These are phyloP conservation scores for Garra rufa DNA, from an alignment of 2,113 vertebrate species.

Conservation along the genomic window DNA sequence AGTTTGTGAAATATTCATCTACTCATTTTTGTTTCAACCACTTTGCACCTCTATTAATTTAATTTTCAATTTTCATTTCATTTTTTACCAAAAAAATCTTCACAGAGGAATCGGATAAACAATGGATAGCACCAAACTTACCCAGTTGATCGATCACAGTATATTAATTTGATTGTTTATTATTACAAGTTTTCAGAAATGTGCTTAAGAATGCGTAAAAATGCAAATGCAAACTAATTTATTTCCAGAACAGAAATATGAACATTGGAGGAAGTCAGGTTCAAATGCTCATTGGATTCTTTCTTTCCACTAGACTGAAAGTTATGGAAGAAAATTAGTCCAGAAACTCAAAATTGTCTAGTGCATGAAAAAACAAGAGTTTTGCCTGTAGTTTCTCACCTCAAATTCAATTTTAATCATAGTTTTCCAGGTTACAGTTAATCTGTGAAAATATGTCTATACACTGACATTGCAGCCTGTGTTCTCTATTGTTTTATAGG, in stretches of 20 bases:
- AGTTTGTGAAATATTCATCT: background rate
- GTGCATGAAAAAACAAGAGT: background rate
- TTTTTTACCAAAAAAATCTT: too few species aligned
- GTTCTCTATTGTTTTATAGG: constrained; percentile 72
- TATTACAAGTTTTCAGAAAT: background rate
- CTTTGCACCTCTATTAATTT: too few species aligned
- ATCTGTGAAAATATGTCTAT: constrained; percentile 11
- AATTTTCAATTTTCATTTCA: too few species aligned
- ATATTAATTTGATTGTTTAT: background rate
- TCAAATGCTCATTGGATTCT: background rate
- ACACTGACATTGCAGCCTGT: background rate
- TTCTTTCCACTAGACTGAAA: background rate
- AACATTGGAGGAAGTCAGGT: background rate
- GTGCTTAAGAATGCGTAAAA: background rate
- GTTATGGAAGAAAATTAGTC: background rate
- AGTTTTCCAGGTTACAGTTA: background rate
- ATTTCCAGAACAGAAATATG: background rate
- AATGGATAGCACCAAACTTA: too few species aligned
- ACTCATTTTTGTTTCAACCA: background rate
- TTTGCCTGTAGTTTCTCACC: background rate
- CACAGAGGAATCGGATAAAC: too few species aligned
- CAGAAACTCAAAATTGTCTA: background rate
- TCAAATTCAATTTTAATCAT: background rate
- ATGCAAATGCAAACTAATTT: background rate
- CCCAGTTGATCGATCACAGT: background rate